Evolutionary conservation across 2,888 invertebrate genomes (phyloP).

Genomic region (Nephrotoma appendiculata): DNA sequence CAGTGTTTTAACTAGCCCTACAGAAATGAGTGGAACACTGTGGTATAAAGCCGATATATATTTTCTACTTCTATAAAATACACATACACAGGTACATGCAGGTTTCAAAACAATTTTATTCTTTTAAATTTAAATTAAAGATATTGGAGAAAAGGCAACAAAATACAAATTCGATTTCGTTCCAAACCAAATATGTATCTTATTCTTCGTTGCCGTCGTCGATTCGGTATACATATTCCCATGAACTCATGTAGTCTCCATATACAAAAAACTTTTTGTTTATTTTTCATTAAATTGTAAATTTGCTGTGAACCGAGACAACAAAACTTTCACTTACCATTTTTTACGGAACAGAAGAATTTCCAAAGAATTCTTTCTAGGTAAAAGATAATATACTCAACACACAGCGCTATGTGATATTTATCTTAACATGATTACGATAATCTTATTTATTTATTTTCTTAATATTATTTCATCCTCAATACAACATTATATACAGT

Average conservation of each 20-base stretch:
- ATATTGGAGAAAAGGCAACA: not conserved
- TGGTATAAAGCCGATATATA: too few relatives aligned
- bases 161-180: not conserved
- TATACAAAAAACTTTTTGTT: not conserved
- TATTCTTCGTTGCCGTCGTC: not conserved
- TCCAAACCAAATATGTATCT: not conserved
- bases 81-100: too few relatives aligned
- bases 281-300: not conserved
- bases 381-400: not conserved
- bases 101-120: not conserved
- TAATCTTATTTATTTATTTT: not conserved
- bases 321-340: not conserved
- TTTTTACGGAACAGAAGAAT: not conserved
- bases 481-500: not conserved
- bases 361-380: not conserved
- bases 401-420: not conserved
- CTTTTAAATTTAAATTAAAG: not conserved
- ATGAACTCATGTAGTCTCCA: not conserved
- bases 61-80: too few relatives aligned
- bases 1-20: too few relatives aligned
- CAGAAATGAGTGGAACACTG: too few relatives aligned
- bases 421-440: not conserved
- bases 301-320: not conserved
- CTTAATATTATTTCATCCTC: not conserved
- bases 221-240: not conserved